Base-by-base conservation (phyloP, 2,888 invertebrate genomes). In the Argyresthia albistria region DNA sequence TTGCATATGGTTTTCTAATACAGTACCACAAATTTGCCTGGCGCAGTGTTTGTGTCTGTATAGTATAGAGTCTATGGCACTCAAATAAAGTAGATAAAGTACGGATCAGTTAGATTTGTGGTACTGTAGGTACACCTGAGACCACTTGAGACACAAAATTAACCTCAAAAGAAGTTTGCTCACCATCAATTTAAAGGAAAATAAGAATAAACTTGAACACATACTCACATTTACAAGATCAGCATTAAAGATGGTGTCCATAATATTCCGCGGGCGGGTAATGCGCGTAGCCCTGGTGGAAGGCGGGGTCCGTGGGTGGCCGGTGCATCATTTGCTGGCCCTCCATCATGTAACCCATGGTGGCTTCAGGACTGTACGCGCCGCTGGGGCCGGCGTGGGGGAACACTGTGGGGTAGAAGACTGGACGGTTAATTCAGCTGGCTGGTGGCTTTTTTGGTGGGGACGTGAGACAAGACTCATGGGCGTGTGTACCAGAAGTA, bases 261-360 rank as follows among this genome's bases (percentile, higher is more conserved):
- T 96, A 96, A 90, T 96, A 96, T 89, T 96, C 95, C 69, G 95
- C 95, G 69, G 96, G 93, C 82, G 93, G 96, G 90, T 96, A 95
- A 75, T 93, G 93, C 70, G 90, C 91, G 90, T 96, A 96, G 79
- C 96, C 95, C 89, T 96, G 95, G 90, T 96, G 96, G 92, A 96
- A 96, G 89, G 94, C 93, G 56, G 96, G 94, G 90, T 96, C 96
- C 67, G 95, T 94, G 65, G 96, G 96, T 74, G 96, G 95, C 90
- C 96, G 93, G 90, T 96, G 96, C 95, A 96, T 96, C 96, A 97
- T 97, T 89, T 96, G 96, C 89, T 96, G 96, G 69, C 96, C 95
- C 89, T 98, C 97, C 96, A 97, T 97, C 95, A 97, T 97, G 88
- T 97, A 97, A 84, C 97, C 96, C 92, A 96, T 96, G 78, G 95